Evolutionary conservation across 2,797 vertebrate species (phyloP), one percentile per base, ranked within the genome.

Genomic region (Hoplostethus mediterraneus): DNA sequence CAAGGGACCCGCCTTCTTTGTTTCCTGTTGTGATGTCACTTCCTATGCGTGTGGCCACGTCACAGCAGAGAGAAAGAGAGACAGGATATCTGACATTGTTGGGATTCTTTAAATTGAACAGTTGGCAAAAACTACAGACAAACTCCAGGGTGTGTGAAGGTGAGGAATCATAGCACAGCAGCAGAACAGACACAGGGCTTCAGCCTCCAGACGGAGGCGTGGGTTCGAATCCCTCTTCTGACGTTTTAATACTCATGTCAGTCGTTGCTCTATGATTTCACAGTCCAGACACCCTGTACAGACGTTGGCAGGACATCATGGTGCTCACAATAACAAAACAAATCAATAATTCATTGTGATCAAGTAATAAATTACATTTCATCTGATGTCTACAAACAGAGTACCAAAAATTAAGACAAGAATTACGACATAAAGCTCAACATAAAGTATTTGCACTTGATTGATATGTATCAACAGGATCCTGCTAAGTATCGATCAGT

Each of bases 281-380:
- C 40, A 28, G 31, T 17, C n/a, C 14, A 38, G 6, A 55, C 17
- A 14, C 52, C 12, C 28, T 47, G 33, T 33, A 33, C 33, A 33
- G 16, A 45, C 49, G 54, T 17, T 52, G 9, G 42, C 21, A 25
- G 36, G 38, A 63, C 30, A 52, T 51, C 49, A 33, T 17, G 12
- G 51, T 25, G 51, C 9, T 25, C n/a, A 70, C 7, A 25, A 51
- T 10, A 63, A 62, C 25, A 64, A 54, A 11, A 81, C 17, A 52
- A 30, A n/a, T 3, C 3, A 63, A 62, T 4, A 67, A 81, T 75
- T 31, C 60, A 81, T 56, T 11, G 6, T 49, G 67, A 84, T 83
- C 62, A 71, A 77, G 56, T 85, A 84, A 90, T 89, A 84, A 90
- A 90, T 90, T 87, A 89, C 52, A 85, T 57, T 71, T 82, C 56